A percentile compares a stretch with the other conserved stretches of the same genome.
phyloP scores from a whole-genome alignment of 2,888 invertebrate species.

The Odiellus spinosus region DNA sequence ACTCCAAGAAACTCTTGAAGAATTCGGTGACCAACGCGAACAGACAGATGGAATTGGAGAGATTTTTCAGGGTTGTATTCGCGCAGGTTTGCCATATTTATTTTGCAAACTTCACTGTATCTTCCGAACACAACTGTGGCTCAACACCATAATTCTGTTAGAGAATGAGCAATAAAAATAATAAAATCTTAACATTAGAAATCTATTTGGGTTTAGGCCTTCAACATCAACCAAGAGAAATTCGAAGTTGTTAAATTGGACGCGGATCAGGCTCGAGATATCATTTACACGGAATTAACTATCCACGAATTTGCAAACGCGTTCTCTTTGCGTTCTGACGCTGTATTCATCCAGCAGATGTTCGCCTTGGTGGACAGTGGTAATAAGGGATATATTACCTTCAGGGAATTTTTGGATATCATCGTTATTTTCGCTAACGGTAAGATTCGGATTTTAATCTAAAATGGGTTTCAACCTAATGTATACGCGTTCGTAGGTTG shows the following conservation, averaged over 20 bases:
- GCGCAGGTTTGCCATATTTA: slow-evolving; percentile 30
- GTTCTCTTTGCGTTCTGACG: slow-evolving; percentile 38
- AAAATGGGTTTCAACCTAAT: too few relatives aligned
- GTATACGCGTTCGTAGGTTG: too few relatives aligned
- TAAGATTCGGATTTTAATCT: too few relatives aligned
- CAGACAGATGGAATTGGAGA: slow-evolving; percentile 36
- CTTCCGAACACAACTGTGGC: too few relatives aligned
- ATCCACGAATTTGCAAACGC: slow-evolving; percentile 43
- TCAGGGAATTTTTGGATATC: slow-evolving; percentile 44
- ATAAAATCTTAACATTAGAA: too few relatives aligned
- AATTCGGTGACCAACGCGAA: slow-evolving; percentile 34
- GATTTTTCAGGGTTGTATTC: slow-evolving; percentile 40
- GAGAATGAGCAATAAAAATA: too few relatives aligned
- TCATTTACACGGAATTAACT: slow-evolving; percentile 39
- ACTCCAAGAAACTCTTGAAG: slow-evolving; percentile 24
- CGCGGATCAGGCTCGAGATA: slow-evolving; percentile 31
- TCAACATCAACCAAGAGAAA: slow-evolving; percentile 17
- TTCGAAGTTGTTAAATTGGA: slow-evolving; percentile 12
- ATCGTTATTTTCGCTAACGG: slow-evolving; percentile 42
- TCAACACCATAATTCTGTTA: too few relatives aligned
- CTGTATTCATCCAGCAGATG: slow-evolving; percentile 42
- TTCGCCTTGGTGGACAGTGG: slow-evolving; percentile 42
- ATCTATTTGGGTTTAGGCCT: slow-evolving; percentile 18
- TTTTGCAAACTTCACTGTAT: too few relatives aligned
- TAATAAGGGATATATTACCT: slow-evolving; percentile 43